Conservation (phyloP, 2,888 invertebrate genomes). For the Cenopis cana region DNA sequence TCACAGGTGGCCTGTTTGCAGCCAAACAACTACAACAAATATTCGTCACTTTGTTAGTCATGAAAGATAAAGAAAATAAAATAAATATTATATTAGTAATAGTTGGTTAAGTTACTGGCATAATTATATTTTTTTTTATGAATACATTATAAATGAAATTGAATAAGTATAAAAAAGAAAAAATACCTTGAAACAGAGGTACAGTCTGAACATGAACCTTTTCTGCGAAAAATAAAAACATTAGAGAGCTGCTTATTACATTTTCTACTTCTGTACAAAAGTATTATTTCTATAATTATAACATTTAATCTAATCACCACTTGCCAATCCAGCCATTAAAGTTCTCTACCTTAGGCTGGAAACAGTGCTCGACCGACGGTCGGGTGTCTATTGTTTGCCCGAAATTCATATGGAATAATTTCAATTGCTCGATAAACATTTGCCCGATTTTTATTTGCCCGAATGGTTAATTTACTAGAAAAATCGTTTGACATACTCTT, state of each 20-base stretch:
- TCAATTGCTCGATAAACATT: no score
- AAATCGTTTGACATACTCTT: no score
- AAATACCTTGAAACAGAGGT: constrained; percentile 43
- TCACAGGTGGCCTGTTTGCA: constrained; percentile 47
- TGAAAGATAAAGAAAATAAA: constrained; percentile 12
- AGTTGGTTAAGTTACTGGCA: not conserved
- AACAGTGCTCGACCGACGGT: no score
- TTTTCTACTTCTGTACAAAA: not conserved
- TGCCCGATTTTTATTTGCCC: no score
- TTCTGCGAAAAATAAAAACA: constrained; percentile 43
- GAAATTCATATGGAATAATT: no score
- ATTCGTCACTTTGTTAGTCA: not conserved
- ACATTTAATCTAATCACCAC: not conserved
- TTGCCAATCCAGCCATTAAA: not conserved
- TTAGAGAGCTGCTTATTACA: not conserved
- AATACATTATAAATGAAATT: no score
- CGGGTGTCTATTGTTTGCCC: no score
- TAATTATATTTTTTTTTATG: no score
- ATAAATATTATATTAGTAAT: no score
- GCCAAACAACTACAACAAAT: constrained; percentile 48
- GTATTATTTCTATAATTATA: not conserved
- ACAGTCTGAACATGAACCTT: constrained; percentile 46
- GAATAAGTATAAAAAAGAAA: constrained; percentile 9
- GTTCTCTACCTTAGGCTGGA: no score
- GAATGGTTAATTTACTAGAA: no score